Evolutionary conservation across 2,797 vertebrate genomes (phyloP), one percentile per base, ranked within the genome.

Genomic region (Chelon labrosus): DNA sequence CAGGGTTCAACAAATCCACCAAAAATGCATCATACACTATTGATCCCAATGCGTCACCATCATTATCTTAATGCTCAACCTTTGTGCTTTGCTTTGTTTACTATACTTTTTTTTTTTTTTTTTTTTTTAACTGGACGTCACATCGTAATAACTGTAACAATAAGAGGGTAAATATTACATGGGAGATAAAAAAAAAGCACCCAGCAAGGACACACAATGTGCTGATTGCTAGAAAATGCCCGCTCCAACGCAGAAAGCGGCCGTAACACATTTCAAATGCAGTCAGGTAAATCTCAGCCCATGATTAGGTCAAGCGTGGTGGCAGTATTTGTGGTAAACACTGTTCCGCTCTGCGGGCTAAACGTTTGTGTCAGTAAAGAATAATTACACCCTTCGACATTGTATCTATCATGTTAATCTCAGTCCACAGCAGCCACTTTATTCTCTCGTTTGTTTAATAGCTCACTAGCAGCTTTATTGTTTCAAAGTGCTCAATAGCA

Each of bases 401-500:
- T 88, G 90, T 92, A 93, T 95, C 95, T 93, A 88, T 84, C 88
- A 90, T 91, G 93, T 95, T 97, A 96, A 96, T 96, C 95, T 95
- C 91, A 80, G 91, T 83, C 86, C 73, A 58, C 87, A 72, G 83
- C 93, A 92, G 94, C 93, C 91, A 96, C 94, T 95, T 96, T 96
- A 96, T 96, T 96, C 91, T 85, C 92, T 94, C 92, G 92, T 96
- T 96, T 96, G 96, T 96, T 96, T 96, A 96, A 95, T 96, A 94
- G 95, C 95, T 96, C 93, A 88, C 86, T 94, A 94, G 89, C 85
- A 89, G 90, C 89, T 91, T 93, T 96, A 97, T 96, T 95, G 96
- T 97, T 97, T 95, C 89, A 93, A 93, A 88, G 95, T 95, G 95
- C 94, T 96, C 96, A 90, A 96, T 95, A 94, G 92, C 91, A 80